Base-by-base conservation (phyloP, 1,140 invertebrate species). In the Cyphomyrmex costatus region DNA sequence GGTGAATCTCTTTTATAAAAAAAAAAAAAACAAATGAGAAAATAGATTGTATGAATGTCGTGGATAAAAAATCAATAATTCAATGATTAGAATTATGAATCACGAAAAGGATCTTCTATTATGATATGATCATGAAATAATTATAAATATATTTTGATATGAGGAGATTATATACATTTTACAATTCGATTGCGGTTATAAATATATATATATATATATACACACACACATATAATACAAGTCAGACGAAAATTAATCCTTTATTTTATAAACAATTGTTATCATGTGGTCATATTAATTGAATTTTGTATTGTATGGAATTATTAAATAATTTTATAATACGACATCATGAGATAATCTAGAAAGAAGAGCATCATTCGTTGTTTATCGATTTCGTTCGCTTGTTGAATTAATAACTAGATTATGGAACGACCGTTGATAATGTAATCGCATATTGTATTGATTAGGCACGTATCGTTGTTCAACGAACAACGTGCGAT, bases 371-470 rank as follows among this genome's bases (percentile, higher is more conserved):
- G 21, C 51, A n/a, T 71, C 12, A 7, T 21, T 61, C 53, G 14
- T 30, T 27, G 21, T 46, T 60, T 16, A 74, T 58, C 19, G 33
- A 56, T 24, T 49, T 74, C 27, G 10, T 33, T 61, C 10, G 33
- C 6, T 74, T 30, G n/a, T 83, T 83, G 51, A 74, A 71, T 83
- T 74, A 71, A 24, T 61, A 36, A 74, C n/a, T 74, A 74, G 36
- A 74, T 74, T 63, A 63, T 36, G 10, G 14, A 80, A 68, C 5
- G 2, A 60, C 16, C 7, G 12, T n/a, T 51, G 53, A 61, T 83
- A 83, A 83, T 51, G 24, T 30, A 42, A 71, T 74, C 36, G 36
- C 36, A 6, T 33, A 21, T 60, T 74, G 46, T 83, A 74, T 83
- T 74, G 42, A 83, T 83, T 74, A 61, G 14, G 10, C 51, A 83